A percentile compares a stretch with the other conserved stretches of the same genome.
Conservation (phyloP, 2,797 vertebrate genomes). For the Falco peregrinus region DNA sequence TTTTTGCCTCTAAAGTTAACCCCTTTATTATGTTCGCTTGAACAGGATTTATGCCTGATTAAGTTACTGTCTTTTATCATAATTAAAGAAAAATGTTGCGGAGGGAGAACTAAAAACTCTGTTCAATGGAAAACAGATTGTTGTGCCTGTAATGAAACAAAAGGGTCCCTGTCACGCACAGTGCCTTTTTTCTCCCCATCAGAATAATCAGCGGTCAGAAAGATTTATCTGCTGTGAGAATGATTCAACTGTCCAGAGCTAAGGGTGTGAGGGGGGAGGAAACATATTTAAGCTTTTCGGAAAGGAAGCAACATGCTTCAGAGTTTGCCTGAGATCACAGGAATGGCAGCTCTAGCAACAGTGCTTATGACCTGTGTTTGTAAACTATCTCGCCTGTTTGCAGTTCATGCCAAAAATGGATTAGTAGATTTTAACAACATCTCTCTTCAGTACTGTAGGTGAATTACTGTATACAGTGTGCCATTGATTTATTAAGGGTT, state of each 20-base stretch:
- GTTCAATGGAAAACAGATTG: slow-evolving; percentile 78
- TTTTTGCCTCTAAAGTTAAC: slow-evolving; percentile 44
- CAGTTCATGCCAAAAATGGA: slow-evolving; percentile 10
- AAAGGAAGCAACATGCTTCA: slow-evolving; percentile 30
- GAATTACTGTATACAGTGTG: not conserved
- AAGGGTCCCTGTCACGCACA: slow-evolving; percentile 53
- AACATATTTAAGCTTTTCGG: slow-evolving; percentile 12
- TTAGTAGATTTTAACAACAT: slow-evolving; percentile 46
- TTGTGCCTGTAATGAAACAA: slow-evolving; percentile 67
- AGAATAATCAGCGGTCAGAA: slow-evolving; percentile 67
- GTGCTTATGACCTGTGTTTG: slow-evolving; percentile 23
- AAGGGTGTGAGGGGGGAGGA: not conserved
- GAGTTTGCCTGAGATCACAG: slow-evolving; percentile 17
- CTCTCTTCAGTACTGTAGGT: not conserved
- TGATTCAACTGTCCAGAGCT: slow-evolving; percentile 37
- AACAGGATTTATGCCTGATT: slow-evolving; percentile 79
- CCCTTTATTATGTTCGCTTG: slow-evolving; percentile 66
- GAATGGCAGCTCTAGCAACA: not conserved
- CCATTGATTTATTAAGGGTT: slow-evolving; percentile 5
- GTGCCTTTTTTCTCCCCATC: not conserved
- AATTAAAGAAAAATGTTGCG: slow-evolving; percentile 81
- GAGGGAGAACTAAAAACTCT: slow-evolving; percentile 54
- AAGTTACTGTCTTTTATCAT: slow-evolving; percentile 82
- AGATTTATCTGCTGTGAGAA: slow-evolving; percentile 66
- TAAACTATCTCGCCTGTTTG: not conserved